Percentiles rank a stretch among this genome's conserved stretches.
Evolutionary conservation across 1,140 invertebrate genomes (phyloP).

Genomic region (Calliopsis andreniformis): DNA sequence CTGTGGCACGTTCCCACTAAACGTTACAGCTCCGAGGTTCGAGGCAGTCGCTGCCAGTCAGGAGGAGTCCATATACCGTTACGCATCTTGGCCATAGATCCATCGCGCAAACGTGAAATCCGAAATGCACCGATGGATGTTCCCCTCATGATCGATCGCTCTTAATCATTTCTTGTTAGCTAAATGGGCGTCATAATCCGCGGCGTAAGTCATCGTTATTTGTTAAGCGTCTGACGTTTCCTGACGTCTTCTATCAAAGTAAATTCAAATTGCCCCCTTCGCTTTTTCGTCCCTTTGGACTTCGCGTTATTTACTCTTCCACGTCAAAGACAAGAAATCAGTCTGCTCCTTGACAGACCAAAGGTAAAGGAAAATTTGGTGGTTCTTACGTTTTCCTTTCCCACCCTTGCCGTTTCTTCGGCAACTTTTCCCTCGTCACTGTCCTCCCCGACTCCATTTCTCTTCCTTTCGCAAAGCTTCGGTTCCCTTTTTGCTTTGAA

Average conservation of each 20-base stretch:
- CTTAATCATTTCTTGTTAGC: neutral
- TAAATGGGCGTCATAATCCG: too few relatives aligned
- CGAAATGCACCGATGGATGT: slow-evolving; percentile 58
- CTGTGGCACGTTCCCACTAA: slow-evolving; percentile 28
- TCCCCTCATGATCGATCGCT: slow-evolving; percentile 5
- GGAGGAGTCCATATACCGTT: slow-evolving; percentile 38
- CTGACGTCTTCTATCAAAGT: too few relatives aligned
- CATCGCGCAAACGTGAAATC: slow-evolving; percentile 48
- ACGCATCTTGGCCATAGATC: slow-evolving; percentile 32
- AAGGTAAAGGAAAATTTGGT: neutral
- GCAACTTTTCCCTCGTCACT: neutral
- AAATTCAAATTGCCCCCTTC: too few relatives aligned
- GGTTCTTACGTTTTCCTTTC: neutral
- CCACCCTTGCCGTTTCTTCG: neutral
- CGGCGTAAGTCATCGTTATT: too few relatives aligned
- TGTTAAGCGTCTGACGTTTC: too few relatives aligned
- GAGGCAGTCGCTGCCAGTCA: neutral
- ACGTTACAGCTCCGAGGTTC: slow-evolving; percentile 7
- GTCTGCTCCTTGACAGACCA: too few relatives aligned
- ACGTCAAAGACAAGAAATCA: too few relatives aligned
- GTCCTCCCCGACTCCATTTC: neutral
- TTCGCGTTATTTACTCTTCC: too few relatives aligned
- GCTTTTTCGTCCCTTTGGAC: too few relatives aligned
- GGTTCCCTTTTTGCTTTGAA: neutral
- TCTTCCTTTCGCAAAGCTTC: neutral